Percentiles rank a stretch among this genome's conserved stretches.
Evolutionary conservation across 1,140 invertebrate genomes (phyloP).

Genomic region (Drosophila setifemur): DNA sequence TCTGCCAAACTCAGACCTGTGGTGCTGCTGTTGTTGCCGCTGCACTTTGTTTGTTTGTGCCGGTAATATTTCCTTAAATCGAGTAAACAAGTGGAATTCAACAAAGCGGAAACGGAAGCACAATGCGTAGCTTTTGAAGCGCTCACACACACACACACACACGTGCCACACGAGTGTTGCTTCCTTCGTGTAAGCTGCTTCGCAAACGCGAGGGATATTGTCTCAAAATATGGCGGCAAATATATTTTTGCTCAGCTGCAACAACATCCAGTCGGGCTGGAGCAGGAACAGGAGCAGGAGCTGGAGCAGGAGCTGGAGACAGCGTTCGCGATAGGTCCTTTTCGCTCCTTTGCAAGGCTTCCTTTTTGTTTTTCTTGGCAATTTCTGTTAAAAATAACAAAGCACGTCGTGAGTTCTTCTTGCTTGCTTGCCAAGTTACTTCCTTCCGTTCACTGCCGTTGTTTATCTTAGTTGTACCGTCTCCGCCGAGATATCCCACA

Average conservation of each 20-base stretch:
- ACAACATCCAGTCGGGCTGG: constrained; percentile 22
- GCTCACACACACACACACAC: constrained; percentile 27
- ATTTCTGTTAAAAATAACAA: constrained; percentile 80
- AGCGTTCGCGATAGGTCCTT: no score
- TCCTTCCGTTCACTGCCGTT: constrained; percentile 51
- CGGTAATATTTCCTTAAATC: constrained; percentile 81
- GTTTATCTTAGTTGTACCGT: constrained; percentile 64
- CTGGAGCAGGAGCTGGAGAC: no score
- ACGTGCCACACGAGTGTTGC: constrained; percentile 21
- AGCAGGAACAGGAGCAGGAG: not conserved
- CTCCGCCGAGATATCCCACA: not conserved
- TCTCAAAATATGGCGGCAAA: constrained; percentile 80
- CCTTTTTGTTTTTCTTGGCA: constrained; percentile 73
- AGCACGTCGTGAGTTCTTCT: constrained; percentile 61
- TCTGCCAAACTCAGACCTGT: constrained; percentile 16
- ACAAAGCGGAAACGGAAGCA: constrained; percentile 80
- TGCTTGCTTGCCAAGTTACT: constrained; percentile 61
- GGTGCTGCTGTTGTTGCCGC: constrained; percentile 20
- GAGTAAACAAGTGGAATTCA: constrained; percentile 80
- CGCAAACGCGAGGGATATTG: constrained; percentile 61
- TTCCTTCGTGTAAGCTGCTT: constrained; percentile 43
- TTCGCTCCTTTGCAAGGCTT: constrained; percentile 26
- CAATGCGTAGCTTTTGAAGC: constrained; percentile 67
- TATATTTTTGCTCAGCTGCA: constrained; percentile 69
- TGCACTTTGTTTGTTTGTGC: constrained; percentile 80